phyloP scores from a whole-genome alignment of 2,113 vertebrate genomes.

The Xenopus tropicalis region UCB_Xtro_10.0 CM004450.2:118637501-118638000 shows the following conservation, averaged over 20 bases:
- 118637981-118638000: conserved; percentile 81
- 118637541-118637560: conserved; percentile 75
- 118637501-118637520: neutral
- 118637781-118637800: conserved; percentile 63
- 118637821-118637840: conserved; percentile 66
- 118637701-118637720: conserved; percentile 80
- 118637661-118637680: conserved; percentile 82
- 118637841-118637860: conserved; percentile 70
- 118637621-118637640: conserved; percentile 82
- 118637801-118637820: conserved; percentile 75
- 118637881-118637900: conserved; percentile 74
- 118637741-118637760: conserved; percentile 84
- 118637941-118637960: conserved; percentile 84
- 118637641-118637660: conserved; percentile 85
- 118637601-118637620: conserved; percentile 62
- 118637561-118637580: conserved; percentile 70
- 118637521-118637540: conserved; percentile 76
- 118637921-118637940: conserved; percentile 79
- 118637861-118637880: conserved; percentile 73
- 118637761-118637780: conserved; percentile 68
- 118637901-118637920: conserved; percentile 70
- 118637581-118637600: conserved; percentile 76
- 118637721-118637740: conserved; percentile 71
- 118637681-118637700: conserved; percentile 77
- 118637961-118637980: conserved; percentile 80